These are phyloP conservation scores for Gymnothorax javanicus DNA, from an alignment of 2,797 vertebrate genomes.

Conservation along the genomic window DNA sequence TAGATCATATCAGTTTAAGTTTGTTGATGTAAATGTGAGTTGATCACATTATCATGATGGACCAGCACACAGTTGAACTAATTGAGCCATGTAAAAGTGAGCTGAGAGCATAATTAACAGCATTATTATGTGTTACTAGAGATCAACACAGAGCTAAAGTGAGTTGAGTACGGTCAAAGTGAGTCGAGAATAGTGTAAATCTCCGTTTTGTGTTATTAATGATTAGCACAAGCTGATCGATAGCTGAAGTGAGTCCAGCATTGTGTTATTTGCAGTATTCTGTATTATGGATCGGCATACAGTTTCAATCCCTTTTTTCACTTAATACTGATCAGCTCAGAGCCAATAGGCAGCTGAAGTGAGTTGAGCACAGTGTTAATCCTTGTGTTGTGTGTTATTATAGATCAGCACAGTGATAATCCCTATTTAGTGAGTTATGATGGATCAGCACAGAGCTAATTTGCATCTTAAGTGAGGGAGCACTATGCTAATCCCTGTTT, in stretches of 20 bases:
- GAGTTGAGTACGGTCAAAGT: not conserved
- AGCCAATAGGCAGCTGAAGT: too few species aligned
- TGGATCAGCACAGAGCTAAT: not conserved
- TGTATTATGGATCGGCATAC: not conserved
- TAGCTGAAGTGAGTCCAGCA: not conserved
- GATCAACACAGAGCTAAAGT: not conserved
- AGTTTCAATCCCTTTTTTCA: not conserved
- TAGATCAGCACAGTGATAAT: too few species aligned
- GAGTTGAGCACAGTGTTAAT: not conserved
- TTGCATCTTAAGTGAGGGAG: not conserved
- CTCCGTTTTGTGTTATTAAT: too few species aligned
- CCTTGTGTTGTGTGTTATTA: not conserved
- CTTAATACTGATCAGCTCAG: not conserved
- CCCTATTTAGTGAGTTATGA: not conserved
- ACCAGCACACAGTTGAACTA: too few species aligned
- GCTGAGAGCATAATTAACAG: too few species aligned
- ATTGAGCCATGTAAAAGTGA: too few species aligned
- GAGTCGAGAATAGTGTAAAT: not conserved
- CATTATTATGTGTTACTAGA: too few species aligned
- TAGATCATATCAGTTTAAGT: too few species aligned
- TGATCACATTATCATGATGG: too few species aligned
- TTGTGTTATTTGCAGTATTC: not conserved
- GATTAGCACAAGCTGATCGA: too few species aligned
- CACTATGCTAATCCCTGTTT: not conserved
- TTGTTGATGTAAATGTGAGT: too few species aligned